phyloP scores from a whole-genome alignment of 2,888 invertebrate species.

The Phyto melanocephala region DNA sequence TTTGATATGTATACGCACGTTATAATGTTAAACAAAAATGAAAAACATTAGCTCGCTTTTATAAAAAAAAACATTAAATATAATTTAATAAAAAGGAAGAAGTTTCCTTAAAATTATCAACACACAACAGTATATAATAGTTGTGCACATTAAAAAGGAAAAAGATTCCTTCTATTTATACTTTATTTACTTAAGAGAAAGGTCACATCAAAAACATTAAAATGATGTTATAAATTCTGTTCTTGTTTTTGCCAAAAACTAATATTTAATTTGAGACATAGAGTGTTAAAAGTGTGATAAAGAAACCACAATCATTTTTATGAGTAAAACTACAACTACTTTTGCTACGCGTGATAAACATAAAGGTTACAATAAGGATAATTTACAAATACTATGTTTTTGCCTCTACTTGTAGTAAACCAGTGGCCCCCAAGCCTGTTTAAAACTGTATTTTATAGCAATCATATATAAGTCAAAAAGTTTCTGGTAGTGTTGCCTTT shows the following conservation, averaged over 20 bases:
- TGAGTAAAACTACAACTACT: not conserved
- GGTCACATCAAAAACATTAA: not conserved
- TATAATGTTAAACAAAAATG: not conserved
- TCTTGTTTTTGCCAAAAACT: not conserved
- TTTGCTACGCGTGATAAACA: not conserved
- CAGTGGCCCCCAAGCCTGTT: too few relatives aligned
- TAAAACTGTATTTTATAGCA: too few relatives aligned
- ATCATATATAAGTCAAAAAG: too few relatives aligned
- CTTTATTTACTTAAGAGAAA: not conserved
- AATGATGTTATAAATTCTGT: not conserved
- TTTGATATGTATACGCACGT: constrained; percentile 1
- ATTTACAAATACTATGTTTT: not conserved
- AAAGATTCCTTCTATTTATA: not conserved
- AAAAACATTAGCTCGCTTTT: not conserved
- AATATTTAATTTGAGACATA: not conserved
- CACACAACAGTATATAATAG: too few relatives aligned
- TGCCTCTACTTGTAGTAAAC: not conserved
- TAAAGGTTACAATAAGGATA: constrained; percentile 1
- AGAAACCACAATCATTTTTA: constrained; percentile 22
- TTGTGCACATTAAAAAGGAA: not conserved
- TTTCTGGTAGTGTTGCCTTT: too few relatives aligned
- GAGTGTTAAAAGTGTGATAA: constrained; percentile 7
- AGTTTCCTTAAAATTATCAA: too few relatives aligned
- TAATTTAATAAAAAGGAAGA: not conserved
- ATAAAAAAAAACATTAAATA: not conserved